Evolutionary conservation across 1,140 invertebrate genomes (phyloP), one percentile per base, ranked within the genome.

Genomic region (Megathymus violae): DNA sequence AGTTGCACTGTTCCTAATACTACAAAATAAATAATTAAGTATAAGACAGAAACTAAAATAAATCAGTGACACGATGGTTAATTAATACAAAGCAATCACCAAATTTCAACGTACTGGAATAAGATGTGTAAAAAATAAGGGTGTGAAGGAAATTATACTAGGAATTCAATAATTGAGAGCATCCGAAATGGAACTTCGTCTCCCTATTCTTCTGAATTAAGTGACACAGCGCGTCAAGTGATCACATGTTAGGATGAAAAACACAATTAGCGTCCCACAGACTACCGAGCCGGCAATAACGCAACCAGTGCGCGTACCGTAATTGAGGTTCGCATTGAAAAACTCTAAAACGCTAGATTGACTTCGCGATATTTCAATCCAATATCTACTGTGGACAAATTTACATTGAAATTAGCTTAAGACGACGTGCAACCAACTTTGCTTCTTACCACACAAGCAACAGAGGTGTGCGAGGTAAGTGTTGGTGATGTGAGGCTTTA

Each of bases 331-430:
- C 69, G 59, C 16, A 70, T 62, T 68, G 66, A 84, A 82, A 80
- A 82, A 82, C 64, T 74, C 61, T 70, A 68, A 74, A 77, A 74
- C 70, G 58, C 67, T 80, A 82, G 80, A 82, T 82, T 74, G 80
- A 67, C 70, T 69, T 70, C 73, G 60, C 73, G 82, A 82, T 85
- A 83, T 81, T 78, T 85, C 80, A 83, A 82, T 81, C 68, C 64
- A 69, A 82, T 78, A 83, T 82, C 51, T 71, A 51, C 52, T 60
- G 64, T 47, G 64, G 48, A 66, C 76, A 76, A 80, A 34, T 41
- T 69, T 68, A 31, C 41, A 2, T 5, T n/a, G 25, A 16, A 17
- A 46, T 59, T 46, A 31, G 2, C n/a, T 25, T n/a, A 59, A 46
- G 27, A 17, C 34, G 43, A 13, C 0, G 27, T 27, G 4, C 52